Base-by-base conservation (phyloP, 35 echinoderm and acorn worm species). In the Acanthaster planci region DNA sequence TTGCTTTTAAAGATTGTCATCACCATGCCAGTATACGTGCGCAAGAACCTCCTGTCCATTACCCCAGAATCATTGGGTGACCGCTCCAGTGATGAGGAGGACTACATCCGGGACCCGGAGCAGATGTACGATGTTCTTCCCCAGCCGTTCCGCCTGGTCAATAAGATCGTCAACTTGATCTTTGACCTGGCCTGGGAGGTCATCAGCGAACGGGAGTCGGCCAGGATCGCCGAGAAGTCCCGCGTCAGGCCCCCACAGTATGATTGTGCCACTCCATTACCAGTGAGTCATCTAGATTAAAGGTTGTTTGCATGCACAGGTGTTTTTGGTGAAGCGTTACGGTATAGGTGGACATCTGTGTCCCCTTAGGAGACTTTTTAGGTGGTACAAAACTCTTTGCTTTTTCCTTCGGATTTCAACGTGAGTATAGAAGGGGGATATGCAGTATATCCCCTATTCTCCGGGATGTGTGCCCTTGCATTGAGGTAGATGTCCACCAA, bases 1-100 rank as follows among this genome's bases (percentile, higher is more conserved):
- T n/a, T n/a, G n/a, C n/a, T n/a, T n/a, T n/a, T n/a, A n/a, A n/a
- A n/a, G n/a, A n/a, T n/a, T n/a, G n/a, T n/a, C n/a, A 57, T 18
- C 76, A 86, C 38, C 40, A 95, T 95, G 93, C 96, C 96, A 26
- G 92, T 94, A 10, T 99, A 99, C 83, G 96, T 99, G 10, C 76
- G 96, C 6, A 99, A 99, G 77, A 99, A 99, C 51, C 91, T 99
- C 52, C 40, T 99, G 85, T 99, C 81, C 52, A 83, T 83, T 2
- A 83, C 81, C 7, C 96, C 96, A 9, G 91, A 93, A 56, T 86
- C 96, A 8, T 80, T 99, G 19, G 87, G 87, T 52, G 86, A 91
- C 81, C 68, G 80, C 9, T 88, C 86, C 76, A 99, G 89, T 81
- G 91, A 94, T 91, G 96, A 99, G 18, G 96, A 99, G 22, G 92